Evolutionary conservation across 2,888 invertebrate genomes (phyloP).

Genomic region (Sesia bembeciformis): DNA sequence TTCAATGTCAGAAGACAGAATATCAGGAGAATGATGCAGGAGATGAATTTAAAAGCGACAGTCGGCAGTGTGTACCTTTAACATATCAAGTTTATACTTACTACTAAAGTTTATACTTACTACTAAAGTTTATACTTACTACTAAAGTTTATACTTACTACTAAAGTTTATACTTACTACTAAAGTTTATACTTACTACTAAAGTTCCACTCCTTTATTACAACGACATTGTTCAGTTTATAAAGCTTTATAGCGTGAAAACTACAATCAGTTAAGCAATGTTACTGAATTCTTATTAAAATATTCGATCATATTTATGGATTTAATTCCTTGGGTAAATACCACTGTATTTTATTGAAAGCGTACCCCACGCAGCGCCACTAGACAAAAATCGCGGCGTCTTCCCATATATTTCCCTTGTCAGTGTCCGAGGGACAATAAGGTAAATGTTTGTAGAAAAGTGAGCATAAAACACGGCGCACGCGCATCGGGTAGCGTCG

Average conservation of each 20-base stretch:
- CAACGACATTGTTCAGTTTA: background rate
- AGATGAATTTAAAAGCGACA: too few relatives aligned
- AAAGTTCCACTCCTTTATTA: background rate
- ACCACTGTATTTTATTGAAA: conserved; percentile 29
- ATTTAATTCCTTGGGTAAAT: conserved; percentile 7
- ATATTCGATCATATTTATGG: conserved; percentile 8
- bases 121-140: too few relatives aligned
- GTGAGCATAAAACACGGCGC: conserved; percentile 57
- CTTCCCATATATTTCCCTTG: conserved; percentile 59
- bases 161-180: too few relatives aligned
- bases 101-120: too few relatives aligned
- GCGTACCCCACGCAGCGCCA: conserved; percentile 55
- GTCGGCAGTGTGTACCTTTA: too few relatives aligned
- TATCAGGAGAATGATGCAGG: too few relatives aligned
- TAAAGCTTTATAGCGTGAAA: background rate
- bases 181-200: too few relatives aligned
- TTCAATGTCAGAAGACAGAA: too few relatives aligned
- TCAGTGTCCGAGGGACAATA: conserved; percentile 50
- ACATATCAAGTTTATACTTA: too few relatives aligned
- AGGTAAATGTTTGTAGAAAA: conserved; percentile 57
- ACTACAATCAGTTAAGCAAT: background rate
- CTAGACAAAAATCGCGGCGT: conserved; percentile 67
- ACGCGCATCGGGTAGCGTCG: conserved; percentile 50
- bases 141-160: too few relatives aligned
- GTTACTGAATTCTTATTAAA: background rate